phyloP scores from a whole-genome alignment of 2,113 vertebrate species.

The Channa maculata region DNA sequence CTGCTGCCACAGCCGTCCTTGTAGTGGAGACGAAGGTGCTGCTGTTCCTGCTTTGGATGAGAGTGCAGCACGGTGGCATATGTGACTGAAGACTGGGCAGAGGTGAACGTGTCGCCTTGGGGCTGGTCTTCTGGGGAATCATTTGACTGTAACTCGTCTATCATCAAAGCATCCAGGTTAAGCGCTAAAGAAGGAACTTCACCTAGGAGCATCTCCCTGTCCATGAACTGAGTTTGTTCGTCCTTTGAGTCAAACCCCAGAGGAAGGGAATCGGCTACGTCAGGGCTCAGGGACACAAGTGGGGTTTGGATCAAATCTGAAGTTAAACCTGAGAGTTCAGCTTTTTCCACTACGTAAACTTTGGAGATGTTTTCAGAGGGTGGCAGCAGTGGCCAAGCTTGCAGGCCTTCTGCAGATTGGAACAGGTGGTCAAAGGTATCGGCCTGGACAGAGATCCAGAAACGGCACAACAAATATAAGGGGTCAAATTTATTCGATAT shows the following conservation, averaged over 20 bases:
- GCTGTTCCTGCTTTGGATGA: constrained; percentile 44
- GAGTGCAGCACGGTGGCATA: constrained; percentile 84
- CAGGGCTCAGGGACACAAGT: constrained; percentile 4
- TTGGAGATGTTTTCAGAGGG: constrained; percentile 88
- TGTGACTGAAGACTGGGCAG: constrained; percentile 81
- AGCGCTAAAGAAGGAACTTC: constrained; percentile 51
- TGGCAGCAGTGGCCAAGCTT: constrained; percentile 87
- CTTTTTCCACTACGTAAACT: constrained; percentile 84
- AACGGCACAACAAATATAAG: background rate
- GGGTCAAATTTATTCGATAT: no score
- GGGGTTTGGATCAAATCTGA: constrained; percentile 44
- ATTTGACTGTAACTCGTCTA: background rate
- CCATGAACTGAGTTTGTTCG: constrained; percentile 14
- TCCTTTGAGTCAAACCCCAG: constrained; percentile 29
- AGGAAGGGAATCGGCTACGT: constrained; percentile 3
- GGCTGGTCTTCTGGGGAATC: constrained; percentile 4
- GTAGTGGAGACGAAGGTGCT: constrained; percentile 46
- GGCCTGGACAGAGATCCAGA: constrained; percentile 78
- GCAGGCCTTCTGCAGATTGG: constrained; percentile 78
- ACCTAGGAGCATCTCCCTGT: constrained; percentile 29
- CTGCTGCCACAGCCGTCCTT: constrained; percentile 68
- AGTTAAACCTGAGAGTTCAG: constrained; percentile 50
- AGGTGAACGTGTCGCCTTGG: constrained; percentile 44
- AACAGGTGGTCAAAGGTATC: constrained; percentile 90
- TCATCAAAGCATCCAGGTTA: constrained; percentile 42